Conservation (phyloP, 1,140 invertebrate species). For the Nasonia longicornis region DNA sequence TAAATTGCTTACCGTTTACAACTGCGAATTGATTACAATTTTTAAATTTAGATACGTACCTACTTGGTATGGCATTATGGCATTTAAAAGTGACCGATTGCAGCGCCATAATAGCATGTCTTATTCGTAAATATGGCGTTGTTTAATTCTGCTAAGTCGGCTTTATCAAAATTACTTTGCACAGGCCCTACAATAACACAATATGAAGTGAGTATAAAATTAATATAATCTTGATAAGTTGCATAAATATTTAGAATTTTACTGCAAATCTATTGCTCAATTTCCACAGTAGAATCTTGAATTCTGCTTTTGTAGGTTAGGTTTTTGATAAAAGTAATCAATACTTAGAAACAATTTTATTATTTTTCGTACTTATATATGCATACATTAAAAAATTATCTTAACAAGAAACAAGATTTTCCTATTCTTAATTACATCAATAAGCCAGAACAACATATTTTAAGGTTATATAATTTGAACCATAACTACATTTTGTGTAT, state of each 20-base stretch:
- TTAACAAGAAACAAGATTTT: background rate
- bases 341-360: background rate
- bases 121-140: conserved; percentile 50
- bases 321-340: background rate
- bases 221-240: background rate
- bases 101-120: background rate
- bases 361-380: background rate
- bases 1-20: background rate
- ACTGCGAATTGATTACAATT: background rate
- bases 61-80: no score
- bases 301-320: conserved; percentile 23
- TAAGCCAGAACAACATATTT: conserved; percentile 9
- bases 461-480: conserved; percentile 17
- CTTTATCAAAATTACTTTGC: conserved; percentile 47
- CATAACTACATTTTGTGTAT: background rate
- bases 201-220: conserved; percentile 49
- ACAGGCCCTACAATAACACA: conserved; percentile 37
- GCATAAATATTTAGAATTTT: background rate
- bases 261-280: background rate
- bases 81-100: background rate
- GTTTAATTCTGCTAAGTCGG: conserved; percentile 39
- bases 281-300: background rate
- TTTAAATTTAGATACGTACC: background rate
- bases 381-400: background rate
- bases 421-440: background rate